Conservation (phyloP, 2,113 vertebrate species). For the Salminus brasiliensis region DNA sequence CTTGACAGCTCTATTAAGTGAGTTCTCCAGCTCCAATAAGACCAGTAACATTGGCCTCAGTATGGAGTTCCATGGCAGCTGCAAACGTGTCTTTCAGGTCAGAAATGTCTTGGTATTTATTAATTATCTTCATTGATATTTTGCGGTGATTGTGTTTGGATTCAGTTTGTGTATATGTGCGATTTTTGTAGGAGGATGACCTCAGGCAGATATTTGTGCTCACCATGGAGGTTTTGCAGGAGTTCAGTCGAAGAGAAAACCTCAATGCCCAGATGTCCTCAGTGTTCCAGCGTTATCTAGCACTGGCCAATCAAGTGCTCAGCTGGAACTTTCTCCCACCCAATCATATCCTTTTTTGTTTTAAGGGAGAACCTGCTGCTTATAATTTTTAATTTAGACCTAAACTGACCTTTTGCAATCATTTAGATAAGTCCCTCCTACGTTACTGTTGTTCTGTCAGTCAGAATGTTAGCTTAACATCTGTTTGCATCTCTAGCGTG, state of each 20-base stretch:
- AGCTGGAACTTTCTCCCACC: conserved; percentile 99
- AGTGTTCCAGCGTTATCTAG: conserved; percentile 96
- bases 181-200: conserved; percentile 85
- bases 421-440: not conserved
- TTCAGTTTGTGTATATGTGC: not conserved
- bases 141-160: not conserved
- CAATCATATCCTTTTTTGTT: conserved; percentile 94
- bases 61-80: conserved; percentile 99
- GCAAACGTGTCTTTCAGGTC: conserved; percentile 97
- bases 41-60: conserved; percentile 99
- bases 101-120: not conserved
- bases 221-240: conserved; percentile 96
- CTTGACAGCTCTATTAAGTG: conserved; percentile 92
- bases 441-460: not conserved
- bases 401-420: not conserved
- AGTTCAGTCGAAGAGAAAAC: conserved; percentile 94
- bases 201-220: conserved; percentile 94
- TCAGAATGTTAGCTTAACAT: not conserved
- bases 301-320: conserved; percentile 96
- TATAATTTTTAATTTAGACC: not conserved
- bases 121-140: not conserved
- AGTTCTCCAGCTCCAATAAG: conserved; percentile 99
- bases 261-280: conserved; percentile 97
- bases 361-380: not conserved
- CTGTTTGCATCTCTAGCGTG: too few relatives aligned